Base-by-base conservation (phyloP, 92 coral and sea anemone genomes). In the Chrysogorgia sp. region DNA sequence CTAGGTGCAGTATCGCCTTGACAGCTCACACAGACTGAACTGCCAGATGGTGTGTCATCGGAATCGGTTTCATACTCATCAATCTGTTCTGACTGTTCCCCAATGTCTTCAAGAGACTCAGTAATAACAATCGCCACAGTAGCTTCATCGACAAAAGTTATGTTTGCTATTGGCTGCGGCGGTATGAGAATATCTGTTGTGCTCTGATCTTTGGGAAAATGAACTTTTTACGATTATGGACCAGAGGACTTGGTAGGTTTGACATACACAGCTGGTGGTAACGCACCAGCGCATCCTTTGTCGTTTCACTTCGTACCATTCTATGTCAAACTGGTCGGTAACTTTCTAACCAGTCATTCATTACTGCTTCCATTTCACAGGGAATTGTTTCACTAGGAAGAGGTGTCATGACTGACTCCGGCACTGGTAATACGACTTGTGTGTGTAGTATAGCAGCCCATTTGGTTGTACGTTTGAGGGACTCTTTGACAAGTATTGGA, bases 401-500 rank as follows among this genome's bases (percentile, higher is more conserved):
- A 26, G 84, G 62, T 56, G 85, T 47, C 85, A 81, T 40, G 31
- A 81, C 24, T 50, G 63, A 57, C 66, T 69, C 60, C 57, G 84
- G 79, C 31, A 69, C 70, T 26, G 76, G 70, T 47, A 79, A 81
- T 55, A n/a, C 34, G 69, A 53, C 62, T 50, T 66, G 69, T 23
- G 90, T 69, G 68, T 67, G 84, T 63, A 76, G 61, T 63, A 84
- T 74, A 67, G 84, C 86, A 32, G 83, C 75, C 96, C 87, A 75
- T 53, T 67, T 41, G 63, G 89, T 59, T 66, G 76, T 58, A 69
- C 88, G 22, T 68, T 88, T 90, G 22, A 90, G 76, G 23, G 96
- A 90, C 61, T 84, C 87, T 66, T 87, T 86, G 8, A 82, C 84
- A 67, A 80, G 86, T 33, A 82, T 79, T 17, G 88, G 88, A 45